Base-by-base conservation (phyloP, 2,888 invertebrate species). In the Celastrina argiolus region DNA sequence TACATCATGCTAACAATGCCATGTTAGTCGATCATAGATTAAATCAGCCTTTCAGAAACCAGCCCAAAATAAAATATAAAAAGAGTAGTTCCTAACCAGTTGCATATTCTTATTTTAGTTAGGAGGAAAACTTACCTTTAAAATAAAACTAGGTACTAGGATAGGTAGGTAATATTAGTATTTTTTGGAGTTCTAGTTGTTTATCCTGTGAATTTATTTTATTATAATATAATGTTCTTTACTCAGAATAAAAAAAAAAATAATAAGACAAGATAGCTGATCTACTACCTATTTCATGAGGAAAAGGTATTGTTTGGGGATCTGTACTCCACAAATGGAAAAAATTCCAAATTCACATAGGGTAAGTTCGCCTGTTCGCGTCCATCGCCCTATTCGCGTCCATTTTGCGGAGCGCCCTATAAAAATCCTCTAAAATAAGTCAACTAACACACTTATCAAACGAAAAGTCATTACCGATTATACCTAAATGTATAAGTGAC, bases 281-380 rank as follows among this genome's bases (percentile, higher is more conserved):
- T 73, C 70, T 69, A 68, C 72, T 71, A 70, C 72, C 63, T 22
- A 56, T 31, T 42, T 39, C 56, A 59, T 64, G 8, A 69, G 18
- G 66, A 71, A 66, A 51, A 56, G 6, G n/a, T 51, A 64, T 65
- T 65, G 34, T 56, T 65, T 65, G 58, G 39, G 36, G n/a, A n/a
- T 67, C 45, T 65, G 56, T 64, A 68, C 45, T 69, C 6, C 56
- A 64, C 51, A 65, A 68, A 66, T 56, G 58, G 59, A 51, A 64
- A 58, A 67, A 69, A 45, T 64, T 39, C 71, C 67, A 69, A 70
- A 66, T 64, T 41, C 67, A 65, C n/a, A n/a, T n/a, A n/a, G n/a
- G n/a, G n/a, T n/a, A n/a, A n/a, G n/a, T n/a, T n/a, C n/a, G n/a
- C n/a, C n/a, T n/a, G n/a, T n/a, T n/a, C n/a, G n/a, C n/a, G n/a